phyloP scores from a whole-genome alignment of 2,797 vertebrate species.

The Enteromius paludinosus region DNA sequence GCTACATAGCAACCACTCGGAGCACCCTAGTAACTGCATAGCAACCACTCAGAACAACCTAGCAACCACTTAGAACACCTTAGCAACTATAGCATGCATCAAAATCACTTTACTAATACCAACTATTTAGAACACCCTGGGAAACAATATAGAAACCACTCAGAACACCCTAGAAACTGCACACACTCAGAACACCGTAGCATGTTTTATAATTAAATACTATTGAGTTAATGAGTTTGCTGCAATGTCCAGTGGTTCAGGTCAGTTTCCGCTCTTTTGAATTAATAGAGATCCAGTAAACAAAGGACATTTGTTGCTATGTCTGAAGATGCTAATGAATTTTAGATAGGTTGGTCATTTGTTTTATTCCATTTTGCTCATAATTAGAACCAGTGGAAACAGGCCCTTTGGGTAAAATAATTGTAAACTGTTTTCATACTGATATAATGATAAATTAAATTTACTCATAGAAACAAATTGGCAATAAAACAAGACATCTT shows the following conservation, averaged over 20 bases:
- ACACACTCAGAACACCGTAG: not conserved
- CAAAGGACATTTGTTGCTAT: not conserved
- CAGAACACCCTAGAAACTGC: too few species aligned
- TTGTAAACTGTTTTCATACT: not conserved
- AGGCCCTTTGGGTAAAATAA: not conserved
- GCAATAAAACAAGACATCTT: not conserved
- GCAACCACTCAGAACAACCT: not conserved
- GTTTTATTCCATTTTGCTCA: not conserved
- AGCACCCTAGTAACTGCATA: not conserved
- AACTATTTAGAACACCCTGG: not conserved
- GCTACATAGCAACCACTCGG: not conserved
- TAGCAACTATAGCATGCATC: not conserved
- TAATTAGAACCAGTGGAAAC: not conserved
- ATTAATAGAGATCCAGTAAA: not conserved
- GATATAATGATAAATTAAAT: not conserved
- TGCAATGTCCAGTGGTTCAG: not conserved
- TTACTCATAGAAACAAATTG: not conserved
- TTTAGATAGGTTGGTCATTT: not conserved
- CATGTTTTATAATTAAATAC: not conserved
- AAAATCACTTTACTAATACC: not conserved
- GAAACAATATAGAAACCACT: not conserved
- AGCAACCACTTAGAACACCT: too few species aligned
- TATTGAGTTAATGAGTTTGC: not conserved
- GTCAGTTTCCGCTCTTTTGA: not conserved
- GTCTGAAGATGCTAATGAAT: not conserved